phyloP scores from a whole-genome alignment of 1,140 invertebrate species.

The Pteromalus puparum region DNA sequence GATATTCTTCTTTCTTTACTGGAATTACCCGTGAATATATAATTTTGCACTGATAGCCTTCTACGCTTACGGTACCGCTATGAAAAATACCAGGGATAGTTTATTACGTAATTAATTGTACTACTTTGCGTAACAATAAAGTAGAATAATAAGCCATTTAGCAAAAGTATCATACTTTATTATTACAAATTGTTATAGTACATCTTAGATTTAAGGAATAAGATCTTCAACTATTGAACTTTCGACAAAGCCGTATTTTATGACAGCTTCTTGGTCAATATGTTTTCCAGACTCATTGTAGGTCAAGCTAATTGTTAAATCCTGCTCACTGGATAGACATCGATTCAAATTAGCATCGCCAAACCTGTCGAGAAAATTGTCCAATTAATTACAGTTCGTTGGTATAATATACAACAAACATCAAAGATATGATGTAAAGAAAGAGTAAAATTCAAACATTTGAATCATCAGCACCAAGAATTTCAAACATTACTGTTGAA shows the following conservation, averaged over 20 bases:
- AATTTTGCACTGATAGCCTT: too few species aligned
- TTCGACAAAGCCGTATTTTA: conserved; percentile 31
- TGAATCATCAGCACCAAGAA: not conserved
- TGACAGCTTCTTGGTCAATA: conserved; percentile 22
- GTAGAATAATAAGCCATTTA: too few species aligned
- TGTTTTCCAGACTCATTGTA: not conserved
- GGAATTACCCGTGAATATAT: not conserved
- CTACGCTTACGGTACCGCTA: too few species aligned
- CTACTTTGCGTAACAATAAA: not conserved
- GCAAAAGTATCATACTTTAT: too few species aligned
- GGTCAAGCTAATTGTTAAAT: not conserved
- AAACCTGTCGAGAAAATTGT: not conserved
- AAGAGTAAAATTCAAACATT: not conserved
- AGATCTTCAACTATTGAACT: not conserved
- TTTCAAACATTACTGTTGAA: too few species aligned
- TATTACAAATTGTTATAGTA: too few species aligned
- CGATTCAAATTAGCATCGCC: not conserved
- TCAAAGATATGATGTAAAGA: not conserved
- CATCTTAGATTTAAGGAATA: not conserved
- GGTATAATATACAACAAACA: not conserved
- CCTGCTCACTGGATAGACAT: conserved; percentile 18
- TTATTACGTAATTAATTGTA: too few species aligned
- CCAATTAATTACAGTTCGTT: too few species aligned
- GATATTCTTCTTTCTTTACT: not conserved
- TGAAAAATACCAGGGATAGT: not conserved